phyloP scores from a whole-genome alignment of 2,797 vertebrate genomes.

The Coregonus sp. region DNA sequence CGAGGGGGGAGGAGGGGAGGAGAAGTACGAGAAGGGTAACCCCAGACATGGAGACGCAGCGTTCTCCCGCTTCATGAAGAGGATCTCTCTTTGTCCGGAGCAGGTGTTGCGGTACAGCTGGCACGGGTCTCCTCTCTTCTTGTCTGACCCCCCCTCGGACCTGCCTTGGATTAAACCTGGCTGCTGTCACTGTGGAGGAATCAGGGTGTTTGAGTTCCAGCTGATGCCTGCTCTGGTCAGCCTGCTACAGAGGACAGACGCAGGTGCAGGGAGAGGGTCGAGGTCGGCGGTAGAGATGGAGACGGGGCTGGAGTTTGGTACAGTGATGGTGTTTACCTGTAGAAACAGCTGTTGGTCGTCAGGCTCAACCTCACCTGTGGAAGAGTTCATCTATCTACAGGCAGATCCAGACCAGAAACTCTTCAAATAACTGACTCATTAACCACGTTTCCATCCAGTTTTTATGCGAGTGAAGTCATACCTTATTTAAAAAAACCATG shows the following conservation, averaged over 20 bases:
- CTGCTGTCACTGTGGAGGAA: conserved; percentile 78
- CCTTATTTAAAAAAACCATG: too few relatives aligned
- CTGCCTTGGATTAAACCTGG: conserved; percentile 46
- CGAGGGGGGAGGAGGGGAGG: conserved; percentile 60
- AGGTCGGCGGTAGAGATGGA: conserved; percentile 37
- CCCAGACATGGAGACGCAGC: conserved; percentile 77
- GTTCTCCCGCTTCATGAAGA: conserved; percentile 92
- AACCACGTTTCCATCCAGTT: neutral
- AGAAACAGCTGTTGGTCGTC: conserved; percentile 85
- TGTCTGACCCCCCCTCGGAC: conserved; percentile 65
- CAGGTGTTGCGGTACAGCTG: conserved; percentile 88
- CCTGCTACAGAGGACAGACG: conserved; percentile 70
- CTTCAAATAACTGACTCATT: conserved; percentile 75
- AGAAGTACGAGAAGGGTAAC: conserved; percentile 87
- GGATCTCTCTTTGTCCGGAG: conserved; percentile 81
- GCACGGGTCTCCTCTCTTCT: conserved; percentile 80
- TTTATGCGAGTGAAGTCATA: neutral
- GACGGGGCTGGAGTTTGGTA: conserved; percentile 86
- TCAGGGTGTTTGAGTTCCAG: conserved; percentile 87
- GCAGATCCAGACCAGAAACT: conserved; percentile 88
- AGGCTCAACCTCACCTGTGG: conserved; percentile 65
- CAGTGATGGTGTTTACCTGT: conserved; percentile 86
- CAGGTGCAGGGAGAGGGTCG: conserved; percentile 40
- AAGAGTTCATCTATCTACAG: conserved; percentile 86
- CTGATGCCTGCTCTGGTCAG: conserved; percentile 91